Evolutionary conservation across 2,797 vertebrate genomes (phyloP).

Genomic region (Danio jaintianensis): DNA sequence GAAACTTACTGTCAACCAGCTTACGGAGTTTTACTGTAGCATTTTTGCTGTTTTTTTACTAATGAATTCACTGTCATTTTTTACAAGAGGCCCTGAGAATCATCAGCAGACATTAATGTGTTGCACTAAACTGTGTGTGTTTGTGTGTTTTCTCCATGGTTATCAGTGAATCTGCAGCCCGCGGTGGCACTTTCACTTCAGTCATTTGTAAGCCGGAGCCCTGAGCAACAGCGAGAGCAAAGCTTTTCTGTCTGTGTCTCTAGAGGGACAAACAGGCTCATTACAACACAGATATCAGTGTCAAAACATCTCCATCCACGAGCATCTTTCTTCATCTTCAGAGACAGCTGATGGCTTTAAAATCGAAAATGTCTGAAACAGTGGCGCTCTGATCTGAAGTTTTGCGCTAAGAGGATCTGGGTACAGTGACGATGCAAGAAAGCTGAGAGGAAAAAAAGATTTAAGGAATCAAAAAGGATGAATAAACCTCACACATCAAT

Average conservation of each 20-base stretch:
- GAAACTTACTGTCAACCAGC: too few relatives aligned
- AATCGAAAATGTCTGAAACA: neutral
- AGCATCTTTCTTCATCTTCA: neutral
- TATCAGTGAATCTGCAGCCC: neutral
- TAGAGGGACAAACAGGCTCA: neutral
- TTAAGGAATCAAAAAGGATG: neutral
- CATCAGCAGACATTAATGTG: neutral
- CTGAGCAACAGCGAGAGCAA: neutral
- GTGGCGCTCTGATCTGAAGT: too few relatives aligned
- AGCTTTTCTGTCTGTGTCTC: neutral
- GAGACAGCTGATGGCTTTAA: neutral
- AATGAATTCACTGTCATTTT: too few relatives aligned
- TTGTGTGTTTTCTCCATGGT: neutral
- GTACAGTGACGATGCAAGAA: too few relatives aligned
- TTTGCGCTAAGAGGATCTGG: too few relatives aligned
- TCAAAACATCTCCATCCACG: neutral
- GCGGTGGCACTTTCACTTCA: neutral
- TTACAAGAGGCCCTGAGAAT: neutral
- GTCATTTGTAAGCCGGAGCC: slow-evolving; percentile 1
- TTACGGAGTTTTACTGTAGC: too few relatives aligned
- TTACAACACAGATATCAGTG: neutral
- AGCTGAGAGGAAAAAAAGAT: neutral
- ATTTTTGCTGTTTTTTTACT: too few relatives aligned
- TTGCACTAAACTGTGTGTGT: neutral
- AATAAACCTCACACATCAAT: neutral